Base-by-base conservation (phyloP, 1,140 invertebrate species). In the Aethina tumida region DNA sequence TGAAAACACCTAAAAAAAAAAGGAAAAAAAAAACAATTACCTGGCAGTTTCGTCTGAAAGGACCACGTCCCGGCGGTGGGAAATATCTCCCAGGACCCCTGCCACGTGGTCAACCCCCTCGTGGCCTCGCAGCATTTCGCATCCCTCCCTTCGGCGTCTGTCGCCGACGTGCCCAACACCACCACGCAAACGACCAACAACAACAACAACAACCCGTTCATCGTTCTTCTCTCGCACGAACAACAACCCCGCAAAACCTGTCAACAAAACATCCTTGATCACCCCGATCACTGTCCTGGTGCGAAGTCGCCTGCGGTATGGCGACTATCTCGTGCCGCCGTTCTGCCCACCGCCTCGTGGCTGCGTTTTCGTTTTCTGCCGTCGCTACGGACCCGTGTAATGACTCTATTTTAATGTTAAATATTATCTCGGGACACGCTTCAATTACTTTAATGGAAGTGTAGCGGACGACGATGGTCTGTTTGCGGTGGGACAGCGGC, bases 351-450 rank as follows among this genome's bases (percentile, higher is more conserved):
- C n/a, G n/a, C n/a, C n/a, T n/a, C n/a, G n/a, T n/a, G n/a, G n/a
- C n/a, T n/a, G 17, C 15, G 30, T 42, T 37, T 40, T 43, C 45
- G 38, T 44, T 36, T 47, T 45, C 29, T 42, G 35, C 33, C 41
- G 21, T 43, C 45, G 35, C 26, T 37, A 33, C 43, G 31, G 34
- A 43, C 22, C 31, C 39, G 35, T 47, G 34, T 40, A 47, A 42
- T 50, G 38, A 47, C 44, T 45, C 42, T 45, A 36, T 43, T 53
- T 26, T 52, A 55, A 56, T 54, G 47, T 43, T 52, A 52, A 49
- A 52, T 54, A 56, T 56, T 54, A 54, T 43, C 45, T 41, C 15
- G 22, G 41, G 50, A 53, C 54, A 48, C 47, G 54, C 47, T 44
- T 56, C 45, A 56, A 56, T 56, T 56, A 28, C 30, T 41, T 45